Evolutionary conservation across 2,888 invertebrate genomes (phyloP).

Genomic region (Polydrusus cervinus): DNA sequence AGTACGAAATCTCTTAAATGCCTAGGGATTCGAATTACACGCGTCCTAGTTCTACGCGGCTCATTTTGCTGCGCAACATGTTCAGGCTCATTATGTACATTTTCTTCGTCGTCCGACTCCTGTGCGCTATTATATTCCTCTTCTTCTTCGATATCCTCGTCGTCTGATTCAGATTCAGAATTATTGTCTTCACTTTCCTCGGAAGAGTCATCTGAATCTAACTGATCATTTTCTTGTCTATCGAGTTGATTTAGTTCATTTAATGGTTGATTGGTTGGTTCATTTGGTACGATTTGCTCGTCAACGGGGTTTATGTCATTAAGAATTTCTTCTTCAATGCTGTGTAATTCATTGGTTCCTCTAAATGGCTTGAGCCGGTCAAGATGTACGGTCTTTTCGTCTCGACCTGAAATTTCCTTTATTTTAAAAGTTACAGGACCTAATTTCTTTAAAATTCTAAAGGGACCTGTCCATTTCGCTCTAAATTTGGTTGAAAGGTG

Average conservation of each 20-base stretch:
- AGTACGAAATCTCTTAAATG: neutral
- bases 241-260: too few species aligned
- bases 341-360: neutral
- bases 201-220: too few species aligned
- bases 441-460: neutral
- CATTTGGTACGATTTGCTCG: too few species aligned
- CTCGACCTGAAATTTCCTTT: neutral
- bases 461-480: slow-evolving; percentile 20
- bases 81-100: neutral
- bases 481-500: slow-evolving; percentile 9
- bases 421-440: neutral
- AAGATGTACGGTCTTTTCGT: neutral
- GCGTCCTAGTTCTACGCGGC: neutral
- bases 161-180: too few species aligned
- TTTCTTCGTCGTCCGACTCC: neutral
- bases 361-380: neutral
- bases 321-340: too few species aligned
- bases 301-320: too few species aligned
- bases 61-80: neutral
- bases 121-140: neutral
- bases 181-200: too few species aligned
- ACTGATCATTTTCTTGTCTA: too few species aligned
- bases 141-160: too few species aligned
- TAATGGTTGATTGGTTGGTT: too few species aligned
- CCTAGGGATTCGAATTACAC: neutral